phyloP scores from a whole-genome alignment of 2,888 invertebrate genomes.

The Bombyx huttoni region DNA sequence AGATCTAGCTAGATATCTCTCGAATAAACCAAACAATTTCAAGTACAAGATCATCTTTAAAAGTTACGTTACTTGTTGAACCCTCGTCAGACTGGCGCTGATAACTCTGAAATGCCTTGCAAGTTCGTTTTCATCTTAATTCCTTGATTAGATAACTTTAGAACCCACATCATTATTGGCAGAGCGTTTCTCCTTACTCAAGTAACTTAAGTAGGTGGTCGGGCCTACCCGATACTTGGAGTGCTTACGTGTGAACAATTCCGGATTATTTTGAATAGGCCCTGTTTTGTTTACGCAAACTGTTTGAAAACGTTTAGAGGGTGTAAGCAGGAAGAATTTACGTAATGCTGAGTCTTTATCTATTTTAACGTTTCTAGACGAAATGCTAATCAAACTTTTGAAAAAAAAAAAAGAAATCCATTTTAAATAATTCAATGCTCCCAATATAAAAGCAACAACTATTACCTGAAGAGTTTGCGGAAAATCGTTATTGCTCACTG shows the following conservation, averaged over 20 bases:
- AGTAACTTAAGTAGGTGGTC: slow-evolving; percentile 1
- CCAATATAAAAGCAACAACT: slow-evolving; percentile 35
- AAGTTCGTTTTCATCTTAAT: slow-evolving; percentile 21
- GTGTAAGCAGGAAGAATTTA: not conserved
- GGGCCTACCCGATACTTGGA: not conserved
- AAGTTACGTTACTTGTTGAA: slow-evolving; percentile 30
- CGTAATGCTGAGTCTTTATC: not conserved
- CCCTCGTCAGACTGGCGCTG: slow-evolving; percentile 42
- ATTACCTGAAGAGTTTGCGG: slow-evolving; percentile 43
- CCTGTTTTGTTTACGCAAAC: not conserved
- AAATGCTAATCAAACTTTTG: not conserved
- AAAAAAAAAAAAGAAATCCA: not conserved
- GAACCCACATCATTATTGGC: slow-evolving; percentile 10
- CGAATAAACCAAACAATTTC: slow-evolving; percentile 10
- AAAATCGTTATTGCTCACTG: slow-evolving; percentile 44
- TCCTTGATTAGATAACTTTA: slow-evolving; percentile 16
- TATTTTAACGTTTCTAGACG: not conserved
- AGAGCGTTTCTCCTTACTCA: slow-evolving; percentile 1
- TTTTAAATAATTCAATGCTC: slow-evolving; percentile 34
- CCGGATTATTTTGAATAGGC: not conserved
- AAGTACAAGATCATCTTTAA: slow-evolving; percentile 32
- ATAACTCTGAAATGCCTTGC: slow-evolving; percentile 26
- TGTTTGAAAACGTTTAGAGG: not conserved
- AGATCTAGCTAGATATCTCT: no score
- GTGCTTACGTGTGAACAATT: not conserved